Base-by-base conservation (phyloP, 2,113 vertebrate genomes). In the Xenopus laevis region DNA sequence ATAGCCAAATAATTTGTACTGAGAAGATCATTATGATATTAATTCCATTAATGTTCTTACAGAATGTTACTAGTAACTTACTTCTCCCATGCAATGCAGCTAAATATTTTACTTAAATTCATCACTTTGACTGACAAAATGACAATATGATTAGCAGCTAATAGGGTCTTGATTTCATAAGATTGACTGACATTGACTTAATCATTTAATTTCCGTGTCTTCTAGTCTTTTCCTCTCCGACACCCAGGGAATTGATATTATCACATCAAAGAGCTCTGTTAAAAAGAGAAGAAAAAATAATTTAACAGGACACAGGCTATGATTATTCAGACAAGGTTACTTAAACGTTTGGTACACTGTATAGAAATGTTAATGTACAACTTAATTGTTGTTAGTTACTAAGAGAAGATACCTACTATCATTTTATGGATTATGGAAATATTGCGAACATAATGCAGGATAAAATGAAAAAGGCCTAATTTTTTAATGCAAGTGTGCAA, bases 291-390 rank as follows among this genome's bases (percentile, higher is more conserved):
- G 93, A 40, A 93, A 84, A 94, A 94, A 91, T 95, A 87, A 95
- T 98, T 96, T 95, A 95, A 96, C 94, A 93, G 94, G 95, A 94
- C 95, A 93, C 90, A 91, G 91, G 86, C 88, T 87, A 92, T 91
- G 94, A 95, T 97, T 95, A 96, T 95, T 95, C 93, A 94, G 93
- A 94, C 91, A 87, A 91, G 92, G 93, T 91, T 96, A 94, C 96
- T 96, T 95, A 93, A 91, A 86, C 89, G 82, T 90, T 92, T 88
- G 92, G 87, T 89, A 87, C 7, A n/a, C 15, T 13, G 17, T 91
- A 88, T 92, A 92, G 91, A 86, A 87, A 90, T 91, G 89, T 89
- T 86, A 86, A 82, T 84, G 87, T 92, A 95, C 94, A 94, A 94
- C 95, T 97, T 97, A 89, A 98, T 93, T 91, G 91, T 94, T 92